Conservation (phyloP, 2,113 vertebrate species). For the Mohoua ochrocephala region DNA sequence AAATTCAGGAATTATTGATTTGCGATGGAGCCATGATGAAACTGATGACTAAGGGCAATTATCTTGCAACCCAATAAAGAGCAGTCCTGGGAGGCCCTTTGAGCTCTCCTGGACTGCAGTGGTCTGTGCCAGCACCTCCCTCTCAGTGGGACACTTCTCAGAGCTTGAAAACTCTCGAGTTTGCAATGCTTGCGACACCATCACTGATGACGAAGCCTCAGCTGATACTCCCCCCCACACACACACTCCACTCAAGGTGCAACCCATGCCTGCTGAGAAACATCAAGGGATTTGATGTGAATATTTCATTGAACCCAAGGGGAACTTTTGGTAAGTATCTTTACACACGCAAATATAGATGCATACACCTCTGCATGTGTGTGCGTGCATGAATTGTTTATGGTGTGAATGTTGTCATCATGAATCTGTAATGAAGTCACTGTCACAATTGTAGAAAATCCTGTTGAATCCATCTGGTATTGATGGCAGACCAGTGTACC, state of each 20-base stretch:
- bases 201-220: rapidly evolving
- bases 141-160: not conserved
- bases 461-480: not conserved
- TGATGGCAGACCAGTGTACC: not conserved
- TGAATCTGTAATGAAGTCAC: not conserved
- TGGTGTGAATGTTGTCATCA: not conserved
- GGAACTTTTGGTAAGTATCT: not conserved
- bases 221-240: not conserved
- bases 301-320: not conserved
- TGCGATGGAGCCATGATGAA: not conserved
- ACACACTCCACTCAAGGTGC: rapidly evolving
- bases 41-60: not conserved
- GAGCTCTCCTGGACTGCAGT: not conserved
- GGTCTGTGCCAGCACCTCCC: not conserved
- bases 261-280: not conserved
- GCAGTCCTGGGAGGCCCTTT: not conserved
- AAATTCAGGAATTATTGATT: not conserved
- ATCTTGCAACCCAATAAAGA: not conserved
- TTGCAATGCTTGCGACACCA: not conserved
- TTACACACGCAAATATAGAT: not conserved
- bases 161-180: not conserved
- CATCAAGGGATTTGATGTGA: too few species aligned
- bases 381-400: not conserved
- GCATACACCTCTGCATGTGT: not conserved
- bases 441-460: not conserved